Evolutionary conservation across 2,113 vertebrate genomes (phyloP).

Genomic region (Archocentrus centrarchus): DNA sequence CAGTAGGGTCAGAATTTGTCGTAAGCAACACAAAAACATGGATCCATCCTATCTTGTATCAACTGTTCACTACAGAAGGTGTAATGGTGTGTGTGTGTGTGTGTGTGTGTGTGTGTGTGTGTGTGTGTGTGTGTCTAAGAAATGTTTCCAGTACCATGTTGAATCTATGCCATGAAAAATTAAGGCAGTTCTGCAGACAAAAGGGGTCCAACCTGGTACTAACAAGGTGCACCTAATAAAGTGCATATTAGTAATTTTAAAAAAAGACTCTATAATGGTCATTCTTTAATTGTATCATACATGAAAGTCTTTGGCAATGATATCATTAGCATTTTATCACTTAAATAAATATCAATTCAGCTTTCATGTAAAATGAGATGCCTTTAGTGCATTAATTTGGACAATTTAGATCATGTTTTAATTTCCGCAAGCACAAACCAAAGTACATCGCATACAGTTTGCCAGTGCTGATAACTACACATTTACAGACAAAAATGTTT

Average conservation of each 20-base stretch:
- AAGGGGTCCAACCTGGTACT: accelerated
- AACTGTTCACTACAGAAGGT: accelerated
- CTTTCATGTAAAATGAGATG: not conserved
- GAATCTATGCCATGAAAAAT: not conserved
- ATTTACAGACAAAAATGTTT: not conserved
- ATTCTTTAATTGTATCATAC: not conserved
- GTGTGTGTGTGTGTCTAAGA: too few species aligned
- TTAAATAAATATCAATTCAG: not conserved
- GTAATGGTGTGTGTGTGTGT: not conserved
- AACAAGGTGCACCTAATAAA: not conserved
- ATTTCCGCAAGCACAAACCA: conserved; percentile 18
- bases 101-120: accelerated
- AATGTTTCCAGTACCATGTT: not conserved
- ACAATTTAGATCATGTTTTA: not conserved
- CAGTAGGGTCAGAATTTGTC: not conserved
- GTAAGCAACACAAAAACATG: not conserved
- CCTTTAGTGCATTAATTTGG: not conserved
- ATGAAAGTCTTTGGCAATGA: not conserved
- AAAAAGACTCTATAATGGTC: not conserved
- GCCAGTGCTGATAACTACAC: not conserved
- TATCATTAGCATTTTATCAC: not conserved
- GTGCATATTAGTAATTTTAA: not conserved
- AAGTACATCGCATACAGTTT: conserved; percentile 7
- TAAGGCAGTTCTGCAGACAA: not conserved
- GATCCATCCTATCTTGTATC: not conserved